A percentile compares a stretch with the other conserved stretches of the same genome.
Evolutionary conservation across 2,797 vertebrate species (phyloP).

Genomic region (Gambelia wislizenii): DNA sequence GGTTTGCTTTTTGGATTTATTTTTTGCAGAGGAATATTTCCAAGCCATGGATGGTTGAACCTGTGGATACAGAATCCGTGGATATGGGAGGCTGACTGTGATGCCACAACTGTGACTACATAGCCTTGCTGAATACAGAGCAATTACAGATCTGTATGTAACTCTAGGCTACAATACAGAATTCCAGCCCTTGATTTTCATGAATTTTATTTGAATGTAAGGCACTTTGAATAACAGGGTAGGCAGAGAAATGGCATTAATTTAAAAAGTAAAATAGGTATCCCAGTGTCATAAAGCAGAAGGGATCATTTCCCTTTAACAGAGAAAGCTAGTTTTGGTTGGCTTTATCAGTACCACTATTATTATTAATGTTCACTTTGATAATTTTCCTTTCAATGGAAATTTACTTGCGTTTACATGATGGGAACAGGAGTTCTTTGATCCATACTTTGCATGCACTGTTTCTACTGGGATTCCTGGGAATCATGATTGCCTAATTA

Average conservation of each 20-base stretch:
- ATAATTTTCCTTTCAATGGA: conserved; percentile 63
- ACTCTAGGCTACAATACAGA: no score
- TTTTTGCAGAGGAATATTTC: no score
- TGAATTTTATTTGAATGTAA: conserved; percentile 50
- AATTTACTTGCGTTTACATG: conserved; percentile 61
- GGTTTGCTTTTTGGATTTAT: no score
- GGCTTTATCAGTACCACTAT: conserved; percentile 22
- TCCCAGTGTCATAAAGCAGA: neutral
- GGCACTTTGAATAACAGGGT: conserved; percentile 52
- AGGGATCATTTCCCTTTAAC: neutral
- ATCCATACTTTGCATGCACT: conserved; percentile 68
- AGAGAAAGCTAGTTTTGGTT: conserved; percentile 14
- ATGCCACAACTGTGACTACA: no score
- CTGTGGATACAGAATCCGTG: no score
- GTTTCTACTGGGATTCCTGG: conserved; percentile 58
- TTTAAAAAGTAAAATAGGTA: no score
- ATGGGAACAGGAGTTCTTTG: conserved; percentile 69
- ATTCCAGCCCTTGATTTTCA: neutral
- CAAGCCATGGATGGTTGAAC: no score
- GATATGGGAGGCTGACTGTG: no score
- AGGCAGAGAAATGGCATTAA: conserved; percentile 1
- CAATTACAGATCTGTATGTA: no score
- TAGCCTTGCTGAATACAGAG: no score
- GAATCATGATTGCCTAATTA: conserved; percentile 79
- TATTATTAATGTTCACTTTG: conserved; percentile 49